Evolutionary conservation across 37 sponge, comb jelly and placozoan genomes (phyloP), one percentile per base, ranked within the genome.

Genomic region (Diacarnus erythraeanus): DNA sequence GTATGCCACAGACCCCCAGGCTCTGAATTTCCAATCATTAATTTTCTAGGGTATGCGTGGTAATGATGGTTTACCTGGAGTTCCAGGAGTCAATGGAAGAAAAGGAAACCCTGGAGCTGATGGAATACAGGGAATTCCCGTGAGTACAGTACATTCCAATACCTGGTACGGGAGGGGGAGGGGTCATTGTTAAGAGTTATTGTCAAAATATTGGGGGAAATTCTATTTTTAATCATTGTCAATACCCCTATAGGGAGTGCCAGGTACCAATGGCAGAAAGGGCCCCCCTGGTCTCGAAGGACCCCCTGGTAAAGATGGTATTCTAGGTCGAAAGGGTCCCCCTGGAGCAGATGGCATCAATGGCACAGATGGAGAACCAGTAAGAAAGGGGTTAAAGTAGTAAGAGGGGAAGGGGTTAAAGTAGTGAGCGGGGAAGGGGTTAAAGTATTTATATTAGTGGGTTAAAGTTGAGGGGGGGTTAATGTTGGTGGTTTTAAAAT

Each of bases 331-430:
- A 3, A 42, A 75, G 42, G 83, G 83, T 25, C 36, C 60, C 21
- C 76, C 76, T 27, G 83, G 83, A 6, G 17, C 1, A 26, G 15
- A 22, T 20, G 83, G 83, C 42, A 33, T 10, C 0, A 59, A 66
- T 44, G 83, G 83, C n/a, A 66, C 36, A 0, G 18, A 47, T 57
- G 77, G 77, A 60, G 39, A 18, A 1, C 41, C 60, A 27, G 77
- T 54, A 27, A 59, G 58, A 9, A 65, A 65, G 12, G 31, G 2
- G 2, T 59, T 4, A 27, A 59, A 10, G 26, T 59, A 27, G 60
- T 4, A 4, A 59, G 4, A 17, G 26, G 26, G 18, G 60, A n/a
- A 59, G 26, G 26, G 4, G 4, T 59, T 27, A 17, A 59, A 3
- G 23, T 59, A 54, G 10, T 54, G 56, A 54, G 56, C 17, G n/a